Conservation (phyloP, 2,113 vertebrate genomes). For the Calcarius ornatus region DNA sequence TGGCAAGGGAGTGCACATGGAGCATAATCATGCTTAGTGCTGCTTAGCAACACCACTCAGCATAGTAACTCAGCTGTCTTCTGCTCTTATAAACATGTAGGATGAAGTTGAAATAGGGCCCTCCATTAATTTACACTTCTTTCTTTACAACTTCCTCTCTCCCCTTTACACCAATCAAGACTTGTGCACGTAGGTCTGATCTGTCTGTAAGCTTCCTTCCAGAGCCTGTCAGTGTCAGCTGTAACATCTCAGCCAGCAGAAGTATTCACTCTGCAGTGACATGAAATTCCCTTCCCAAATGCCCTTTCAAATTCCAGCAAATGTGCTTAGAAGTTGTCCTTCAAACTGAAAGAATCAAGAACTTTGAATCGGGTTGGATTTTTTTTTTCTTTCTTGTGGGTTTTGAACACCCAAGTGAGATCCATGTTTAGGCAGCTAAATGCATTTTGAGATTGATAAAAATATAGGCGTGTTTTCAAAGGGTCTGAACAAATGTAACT, state of each 20-base stretch:
- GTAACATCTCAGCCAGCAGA: background rate
- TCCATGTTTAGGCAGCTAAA: background rate
- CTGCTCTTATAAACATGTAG: background rate
- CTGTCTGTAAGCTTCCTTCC: background rate
- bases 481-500: background rate
- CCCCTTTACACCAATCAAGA: background rate
- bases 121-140: background rate
- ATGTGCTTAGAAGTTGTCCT: background rate
- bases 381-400: background rate
- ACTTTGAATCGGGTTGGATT: background rate
- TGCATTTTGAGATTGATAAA: background rate
- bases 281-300: background rate
- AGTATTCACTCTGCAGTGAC: background rate
- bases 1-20: background rate
- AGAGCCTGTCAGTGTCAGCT: background rate
- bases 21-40: background rate
- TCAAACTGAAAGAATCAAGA: background rate
- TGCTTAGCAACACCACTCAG: background rate
- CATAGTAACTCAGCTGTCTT: background rate
- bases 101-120: background rate
- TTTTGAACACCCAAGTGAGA: background rate
- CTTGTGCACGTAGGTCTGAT: background rate
- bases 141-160: background rate
- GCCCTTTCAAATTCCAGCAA: background rate
- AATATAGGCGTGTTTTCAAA: background rate